Conservation (phyloP, 2,113 vertebrate genomes). For the Cinclus cinclus region DNA sequence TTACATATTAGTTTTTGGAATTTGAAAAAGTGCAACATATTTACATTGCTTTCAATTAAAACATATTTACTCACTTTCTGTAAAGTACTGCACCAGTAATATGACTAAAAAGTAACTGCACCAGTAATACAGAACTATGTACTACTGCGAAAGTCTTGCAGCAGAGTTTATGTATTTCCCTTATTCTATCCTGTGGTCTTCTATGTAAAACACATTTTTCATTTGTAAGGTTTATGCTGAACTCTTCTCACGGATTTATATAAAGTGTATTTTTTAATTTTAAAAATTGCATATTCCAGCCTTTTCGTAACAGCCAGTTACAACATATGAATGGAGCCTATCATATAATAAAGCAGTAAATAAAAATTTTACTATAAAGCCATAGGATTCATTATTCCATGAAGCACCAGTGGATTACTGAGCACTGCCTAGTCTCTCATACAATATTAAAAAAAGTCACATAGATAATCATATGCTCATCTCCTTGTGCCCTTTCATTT, state of each 20-base stretch:
- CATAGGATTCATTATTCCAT: neutral
- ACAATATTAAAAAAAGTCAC: conserved; percentile 20
- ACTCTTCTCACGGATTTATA: neutral
- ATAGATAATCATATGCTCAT: neutral
- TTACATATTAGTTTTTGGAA: neutral
- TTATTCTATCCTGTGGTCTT: neutral
- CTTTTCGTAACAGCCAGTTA: neutral
- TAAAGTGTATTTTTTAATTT: neutral
- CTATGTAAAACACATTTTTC: neutral
- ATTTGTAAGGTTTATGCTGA: neutral
- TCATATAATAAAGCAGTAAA: conserved; percentile 34
- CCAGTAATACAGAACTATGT: neutral
- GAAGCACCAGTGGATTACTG: conserved; percentile 4
- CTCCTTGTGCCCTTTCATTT: conserved; percentile 23
- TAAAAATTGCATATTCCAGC: neutral
- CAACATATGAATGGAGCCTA: conserved; percentile 12
- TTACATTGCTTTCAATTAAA: neutral
- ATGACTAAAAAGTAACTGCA: neutral
- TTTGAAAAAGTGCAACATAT: neutral
- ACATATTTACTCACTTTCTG: neutral
- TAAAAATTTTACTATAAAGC: neutral
- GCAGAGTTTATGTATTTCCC: neutral
- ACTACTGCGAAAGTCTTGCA: neutral
- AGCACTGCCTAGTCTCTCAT: conserved; percentile 6
- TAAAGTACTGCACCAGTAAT: neutral